These are phyloP conservation scores for Coenonympha arcania DNA, from an alignment of 2,888 invertebrate genomes.

Conservation along the genomic window DNA sequence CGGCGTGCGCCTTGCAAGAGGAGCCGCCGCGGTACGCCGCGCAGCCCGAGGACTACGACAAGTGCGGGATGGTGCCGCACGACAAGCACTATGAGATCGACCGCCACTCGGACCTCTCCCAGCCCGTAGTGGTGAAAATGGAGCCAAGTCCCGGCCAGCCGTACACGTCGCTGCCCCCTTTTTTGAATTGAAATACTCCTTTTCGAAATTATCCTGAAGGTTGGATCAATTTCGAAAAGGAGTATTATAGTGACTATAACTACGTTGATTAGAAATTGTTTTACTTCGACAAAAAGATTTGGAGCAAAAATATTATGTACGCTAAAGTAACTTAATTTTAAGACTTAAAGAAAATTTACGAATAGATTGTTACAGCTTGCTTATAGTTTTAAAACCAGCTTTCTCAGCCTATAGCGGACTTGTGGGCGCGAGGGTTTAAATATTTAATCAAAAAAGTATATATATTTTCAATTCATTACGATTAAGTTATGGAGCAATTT, in stretches of 20 bases:
- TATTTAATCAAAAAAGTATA: background rate
- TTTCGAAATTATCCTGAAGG: constrained; percentile 69
- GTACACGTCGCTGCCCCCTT: constrained; percentile 83
- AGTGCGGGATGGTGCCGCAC: constrained; percentile 68
- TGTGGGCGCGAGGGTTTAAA: background rate
- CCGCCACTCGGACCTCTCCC: constrained; percentile 59
- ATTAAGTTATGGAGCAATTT: background rate
- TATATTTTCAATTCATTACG: background rate
- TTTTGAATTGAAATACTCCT: constrained; percentile 81
- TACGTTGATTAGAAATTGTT: background rate
- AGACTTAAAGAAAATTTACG: constrained; percentile 16
- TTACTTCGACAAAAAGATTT: background rate
- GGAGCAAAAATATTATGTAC: background rate
- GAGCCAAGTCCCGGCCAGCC: constrained; percentile 75
- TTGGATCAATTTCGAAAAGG: constrained; percentile 70
- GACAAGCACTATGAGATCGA: constrained; percentile 68
- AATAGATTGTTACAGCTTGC: no score
- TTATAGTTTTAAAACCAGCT: no score
- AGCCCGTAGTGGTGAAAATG: constrained; percentile 72
- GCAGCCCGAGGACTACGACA: constrained; percentile 75
- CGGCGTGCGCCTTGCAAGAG: constrained; percentile 65
- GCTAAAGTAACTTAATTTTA: constrained; percentile 16
- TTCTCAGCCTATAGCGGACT: no score
- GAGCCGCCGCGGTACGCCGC: constrained; percentile 74
- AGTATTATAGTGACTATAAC: constrained; percentile 47